Base-by-base conservation (phyloP, 2,113 vertebrate genomes). In the Antennarius striatus region DNA sequence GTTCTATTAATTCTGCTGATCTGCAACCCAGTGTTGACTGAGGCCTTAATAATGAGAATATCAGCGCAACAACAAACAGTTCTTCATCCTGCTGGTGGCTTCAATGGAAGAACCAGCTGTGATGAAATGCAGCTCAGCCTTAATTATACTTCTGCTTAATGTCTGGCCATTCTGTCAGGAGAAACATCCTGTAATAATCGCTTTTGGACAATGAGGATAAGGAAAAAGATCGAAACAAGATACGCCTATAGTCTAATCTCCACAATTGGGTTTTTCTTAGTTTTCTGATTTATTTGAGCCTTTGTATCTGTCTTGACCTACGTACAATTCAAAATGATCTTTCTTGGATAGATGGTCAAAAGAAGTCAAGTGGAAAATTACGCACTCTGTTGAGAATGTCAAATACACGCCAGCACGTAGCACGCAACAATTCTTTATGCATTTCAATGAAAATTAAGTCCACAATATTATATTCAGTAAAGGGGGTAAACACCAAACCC, bases 391-490 rank as follows among this genome's bases (percentile, higher is more conserved):
- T 29, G 40, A 56, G 32, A 53, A 29, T 69, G 36, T 59, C 40
- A 53, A 17, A 40, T 36, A 12, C 57, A 46, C 52, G 62, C 30
- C 52, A 65, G 59, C 63, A 47, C 14, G 42, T 2, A 9, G 13
- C 56, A 57, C 47, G 42, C 45, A 40, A 53, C 22, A 43, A 62
- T 62, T 46, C 45, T 36, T 11, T 51, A 16, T 65, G 48, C 14
- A 77, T 77, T 75, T 63, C 65, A 22, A 80, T 80, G 69, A 52
- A 74, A 71, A 77, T 77, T 67, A 65, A 73, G 51, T 64, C 5
- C 16, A 59, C 56, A 63, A 48, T 51, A 64, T 36, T 36, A 4
- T 7, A 36, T 36, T 1, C 32, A 36, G 32, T 1, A 36, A 36
- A 4, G 32, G 32, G 32, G 4, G 32, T 7, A 36, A 36, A 36